Evolutionary conservation across 2,797 vertebrate species (phyloP).

Genomic region (Melanotaenia parkinsoni): DNA sequence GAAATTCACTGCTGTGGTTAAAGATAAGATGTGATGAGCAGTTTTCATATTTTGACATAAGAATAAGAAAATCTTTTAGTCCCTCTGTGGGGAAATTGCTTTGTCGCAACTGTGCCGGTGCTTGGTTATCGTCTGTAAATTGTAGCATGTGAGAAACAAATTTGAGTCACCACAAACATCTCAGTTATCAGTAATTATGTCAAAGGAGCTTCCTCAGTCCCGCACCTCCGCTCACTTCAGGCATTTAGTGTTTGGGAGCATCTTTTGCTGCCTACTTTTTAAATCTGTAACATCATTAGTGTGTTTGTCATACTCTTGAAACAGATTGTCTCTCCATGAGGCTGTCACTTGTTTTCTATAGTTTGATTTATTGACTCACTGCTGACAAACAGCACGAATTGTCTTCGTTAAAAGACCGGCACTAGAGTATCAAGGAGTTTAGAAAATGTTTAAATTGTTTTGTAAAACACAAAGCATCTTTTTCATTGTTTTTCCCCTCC

Average conservation of each 20-base stretch:
- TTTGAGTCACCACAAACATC: neutral
- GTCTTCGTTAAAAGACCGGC: neutral
- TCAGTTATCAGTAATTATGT: neutral
- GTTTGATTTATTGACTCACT: neutral
- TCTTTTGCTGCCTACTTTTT: neutral
- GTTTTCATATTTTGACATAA: neutral
- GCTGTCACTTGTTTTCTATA: neutral
- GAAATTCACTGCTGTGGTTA: neutral
- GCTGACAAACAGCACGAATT: neutral
- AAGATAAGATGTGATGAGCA: neutral
- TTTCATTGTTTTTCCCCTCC: neutral
- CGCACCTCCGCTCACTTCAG: neutral
- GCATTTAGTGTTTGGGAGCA: neutral
- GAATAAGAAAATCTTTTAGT: too few relatives aligned
- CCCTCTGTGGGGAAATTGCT: too few relatives aligned
- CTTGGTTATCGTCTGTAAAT: neutral
- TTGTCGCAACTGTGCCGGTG: too few relatives aligned
- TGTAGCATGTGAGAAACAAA: neutral
- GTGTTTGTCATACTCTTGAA: neutral
- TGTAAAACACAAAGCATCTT: neutral
- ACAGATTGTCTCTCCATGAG: neutral
- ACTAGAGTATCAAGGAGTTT: neutral
- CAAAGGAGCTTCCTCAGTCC: neutral
- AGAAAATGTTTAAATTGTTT: constrained; percentile 5
- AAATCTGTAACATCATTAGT: neutral